phyloP scores from a whole-genome alignment of 2,797 vertebrate species.

The Scolopax bukidnonensis region DNA sequence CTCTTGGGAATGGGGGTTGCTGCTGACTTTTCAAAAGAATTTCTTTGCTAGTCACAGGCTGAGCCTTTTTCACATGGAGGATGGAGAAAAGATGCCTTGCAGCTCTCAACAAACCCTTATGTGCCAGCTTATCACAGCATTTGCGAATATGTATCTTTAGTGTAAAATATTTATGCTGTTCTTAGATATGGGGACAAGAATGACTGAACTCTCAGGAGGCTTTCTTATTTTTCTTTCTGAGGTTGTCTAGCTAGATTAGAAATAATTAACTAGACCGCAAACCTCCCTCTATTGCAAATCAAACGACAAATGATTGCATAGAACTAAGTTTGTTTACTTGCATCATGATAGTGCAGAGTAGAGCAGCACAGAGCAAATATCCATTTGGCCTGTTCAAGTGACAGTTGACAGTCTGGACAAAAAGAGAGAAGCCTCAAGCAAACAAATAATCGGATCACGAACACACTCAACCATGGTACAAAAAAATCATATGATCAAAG shows the following conservation, averaged over 20 bases:
- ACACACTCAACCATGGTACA: not conserved
- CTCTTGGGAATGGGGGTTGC: not conserved
- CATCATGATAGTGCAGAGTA: not conserved
- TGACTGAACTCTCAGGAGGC: not conserved
- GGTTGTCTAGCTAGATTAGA: slow-evolving; percentile 13
- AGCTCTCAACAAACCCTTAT: not conserved
- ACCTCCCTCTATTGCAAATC: not conserved
- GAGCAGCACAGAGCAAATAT: not conserved
- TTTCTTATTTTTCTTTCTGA: slow-evolving; percentile 23
- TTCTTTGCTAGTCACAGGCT: not conserved
- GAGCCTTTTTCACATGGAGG: not conserved
- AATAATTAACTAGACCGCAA: slow-evolving; percentile 60
- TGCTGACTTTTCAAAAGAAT: not conserved
- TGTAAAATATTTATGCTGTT: not conserved
- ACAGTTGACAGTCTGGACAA: not conserved
- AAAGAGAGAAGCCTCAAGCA: not conserved
- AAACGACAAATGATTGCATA: not conserved
- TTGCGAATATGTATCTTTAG: not conserved
- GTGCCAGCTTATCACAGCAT: not conserved
- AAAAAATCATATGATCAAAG: not conserved
- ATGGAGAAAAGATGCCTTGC: not conserved
- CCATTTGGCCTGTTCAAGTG: not conserved
- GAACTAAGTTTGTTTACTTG: not conserved
- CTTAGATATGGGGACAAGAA: not conserved
- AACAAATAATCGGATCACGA: not conserved